Conservation (phyloP, 2,888 invertebrate genomes). For the Oithona nana region DNA sequence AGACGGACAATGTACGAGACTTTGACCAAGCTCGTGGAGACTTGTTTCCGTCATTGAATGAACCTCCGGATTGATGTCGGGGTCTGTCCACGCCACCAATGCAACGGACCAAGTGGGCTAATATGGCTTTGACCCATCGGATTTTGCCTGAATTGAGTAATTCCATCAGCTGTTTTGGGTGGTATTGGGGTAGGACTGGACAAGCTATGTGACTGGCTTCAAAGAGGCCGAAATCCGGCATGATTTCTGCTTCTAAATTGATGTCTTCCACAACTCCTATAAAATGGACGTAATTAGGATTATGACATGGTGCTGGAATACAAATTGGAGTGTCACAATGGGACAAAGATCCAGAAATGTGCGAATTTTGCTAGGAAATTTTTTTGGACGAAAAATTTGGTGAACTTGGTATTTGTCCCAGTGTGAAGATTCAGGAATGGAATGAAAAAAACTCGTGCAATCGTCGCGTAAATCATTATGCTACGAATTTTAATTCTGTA, state of each 20-base stretch:
- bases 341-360: neutral
- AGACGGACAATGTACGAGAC: slow-evolving; percentile 69
- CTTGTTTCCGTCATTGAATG: slow-evolving; percentile 33
- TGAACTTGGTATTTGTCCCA: neutral
- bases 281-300: neutral
- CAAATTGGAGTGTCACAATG: neutral
- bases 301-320: neutral
- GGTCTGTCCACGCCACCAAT: slow-evolving; percentile 17
- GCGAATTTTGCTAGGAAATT: neutral
- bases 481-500: no score
- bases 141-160: slow-evolving; percentile 93
- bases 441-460: no score
- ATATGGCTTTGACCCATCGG: slow-evolving; percentile 90
- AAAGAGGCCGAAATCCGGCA: slow-evolving; percentile 85
- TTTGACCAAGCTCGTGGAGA: slow-evolving; percentile 64
- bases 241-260: slow-evolving; percentile 39
- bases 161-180: slow-evolving; percentile 97
- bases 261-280: neutral
- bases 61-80: slow-evolving; percentile 6
- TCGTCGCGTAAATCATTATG: no score
- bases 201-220: slow-evolving; percentile 93
- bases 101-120: slow-evolving; percentile 80
- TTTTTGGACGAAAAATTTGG: neutral
- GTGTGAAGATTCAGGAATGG: no score
- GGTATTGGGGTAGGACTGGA: slow-evolving; percentile 94